phyloP scores from a whole-genome alignment of 2,888 invertebrate species.

The Aphidius colemani region DNA sequence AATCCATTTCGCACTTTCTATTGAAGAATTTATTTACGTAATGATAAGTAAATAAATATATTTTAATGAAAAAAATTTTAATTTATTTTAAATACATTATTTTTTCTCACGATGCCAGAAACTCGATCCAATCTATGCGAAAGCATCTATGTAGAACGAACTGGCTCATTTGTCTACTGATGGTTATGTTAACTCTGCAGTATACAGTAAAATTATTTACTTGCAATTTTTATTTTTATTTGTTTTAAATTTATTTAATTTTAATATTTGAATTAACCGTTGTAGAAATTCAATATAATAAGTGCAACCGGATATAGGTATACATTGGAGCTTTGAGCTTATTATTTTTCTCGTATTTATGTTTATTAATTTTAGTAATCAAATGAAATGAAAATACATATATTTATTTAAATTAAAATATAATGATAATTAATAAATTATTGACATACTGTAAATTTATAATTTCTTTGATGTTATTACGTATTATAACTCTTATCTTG shows the following conservation, averaged over 20 bases:
- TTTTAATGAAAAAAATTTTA: too few species aligned
- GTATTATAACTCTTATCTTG: too few species aligned
- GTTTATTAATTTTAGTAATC: too few species aligned
- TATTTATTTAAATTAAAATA: too few species aligned
- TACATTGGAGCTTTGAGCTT: neutral
- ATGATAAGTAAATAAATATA: too few species aligned
- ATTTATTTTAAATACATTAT: conserved; percentile 31
- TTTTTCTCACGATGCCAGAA: conserved; percentile 56
- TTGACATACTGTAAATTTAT: too few species aligned
- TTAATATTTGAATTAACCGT: neutral
- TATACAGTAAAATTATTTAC: conserved; percentile 33
- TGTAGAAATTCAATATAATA: conserved; percentile 29
- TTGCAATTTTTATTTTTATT: conserved; percentile 13
- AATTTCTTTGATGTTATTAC: too few species aligned
- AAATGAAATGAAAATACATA: too few species aligned
- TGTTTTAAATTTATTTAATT: conserved; percentile 25
- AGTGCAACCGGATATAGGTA: conserved; percentile 5
- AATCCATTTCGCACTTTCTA: too few species aligned
- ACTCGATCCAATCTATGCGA: conserved; percentile 57
- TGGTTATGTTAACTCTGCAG: conserved; percentile 36
- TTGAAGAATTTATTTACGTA: too few species aligned
- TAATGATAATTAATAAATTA: too few species aligned
- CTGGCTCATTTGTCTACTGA: conserved; percentile 57
- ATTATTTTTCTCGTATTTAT: conserved; percentile 12
- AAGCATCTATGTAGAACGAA: conserved; percentile 59